Evolutionary conservation across 1,140 invertebrate species (phyloP).

Genomic region (Ctenoplectra terminalis): DNA sequence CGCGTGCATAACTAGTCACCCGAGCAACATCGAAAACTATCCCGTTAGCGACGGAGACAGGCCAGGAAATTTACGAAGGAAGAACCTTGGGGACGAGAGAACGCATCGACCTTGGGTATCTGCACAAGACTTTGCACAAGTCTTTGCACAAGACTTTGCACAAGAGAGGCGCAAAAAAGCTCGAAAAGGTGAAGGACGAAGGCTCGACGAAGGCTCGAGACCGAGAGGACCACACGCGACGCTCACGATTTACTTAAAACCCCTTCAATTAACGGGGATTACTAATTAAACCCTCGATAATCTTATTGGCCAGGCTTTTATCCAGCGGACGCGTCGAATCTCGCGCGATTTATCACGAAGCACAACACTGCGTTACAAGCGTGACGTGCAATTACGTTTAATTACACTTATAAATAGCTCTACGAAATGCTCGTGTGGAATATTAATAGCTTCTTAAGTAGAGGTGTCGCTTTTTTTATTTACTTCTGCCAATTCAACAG

Average conservation of each 20-base stretch:
- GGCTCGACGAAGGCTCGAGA: constrained; percentile 28
- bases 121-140: too few relatives aligned
- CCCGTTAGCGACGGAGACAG: constrained; percentile 25
- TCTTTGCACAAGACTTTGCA: too few relatives aligned
- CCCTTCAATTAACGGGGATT: constrained; percentile 46
- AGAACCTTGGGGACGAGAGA: constrained; percentile 54
- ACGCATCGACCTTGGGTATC: constrained; percentile 58
- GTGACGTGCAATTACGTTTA: not conserved
- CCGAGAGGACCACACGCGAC: constrained; percentile 40
- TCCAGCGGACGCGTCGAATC: not conserved
- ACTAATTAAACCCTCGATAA: constrained; percentile 47
- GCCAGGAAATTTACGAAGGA: constrained; percentile 51
- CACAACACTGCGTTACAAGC: not conserved
- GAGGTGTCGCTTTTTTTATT: not conserved
- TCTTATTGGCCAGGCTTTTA: constrained; percentile 12
- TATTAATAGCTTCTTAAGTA: not conserved
- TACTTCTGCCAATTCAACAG: not conserved
- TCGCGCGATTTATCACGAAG: not conserved
- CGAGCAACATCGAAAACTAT: not conserved
- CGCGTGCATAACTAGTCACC: not conserved
- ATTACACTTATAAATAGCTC: not conserved
- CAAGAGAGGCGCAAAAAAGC: constrained; percentile 40
- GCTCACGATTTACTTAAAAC: constrained; percentile 12
- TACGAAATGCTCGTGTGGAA: not conserved
- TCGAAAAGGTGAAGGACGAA: constrained; percentile 58